phyloP scores from a whole-genome alignment of 2,113 vertebrate genomes.

The Ia io region DNA sequence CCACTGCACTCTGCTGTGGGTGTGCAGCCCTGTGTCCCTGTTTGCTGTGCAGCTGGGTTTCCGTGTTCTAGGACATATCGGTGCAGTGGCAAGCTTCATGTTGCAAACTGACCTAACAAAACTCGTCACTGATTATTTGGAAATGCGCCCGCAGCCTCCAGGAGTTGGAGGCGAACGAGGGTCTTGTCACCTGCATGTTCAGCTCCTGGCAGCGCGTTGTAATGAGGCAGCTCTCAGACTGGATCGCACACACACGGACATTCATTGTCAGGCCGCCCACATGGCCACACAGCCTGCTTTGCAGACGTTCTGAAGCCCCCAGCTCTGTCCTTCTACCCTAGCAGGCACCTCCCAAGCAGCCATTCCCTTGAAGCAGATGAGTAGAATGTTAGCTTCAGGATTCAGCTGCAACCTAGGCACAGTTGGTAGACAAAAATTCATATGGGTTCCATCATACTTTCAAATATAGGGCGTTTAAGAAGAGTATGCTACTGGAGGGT shows the following conservation, averaged over 20 bases:
- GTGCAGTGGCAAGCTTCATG: not conserved
- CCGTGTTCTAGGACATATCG: not conserved
- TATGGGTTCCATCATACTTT: not conserved
- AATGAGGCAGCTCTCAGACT: not conserved
- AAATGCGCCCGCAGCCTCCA: not conserved
- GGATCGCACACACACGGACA: not conserved
- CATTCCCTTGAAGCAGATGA: not conserved
- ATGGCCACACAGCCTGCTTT: not conserved
- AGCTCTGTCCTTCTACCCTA: not conserved
- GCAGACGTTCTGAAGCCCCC: not conserved
- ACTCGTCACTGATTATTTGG: not conserved
- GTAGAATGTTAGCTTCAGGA: not conserved
- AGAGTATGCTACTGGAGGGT: not conserved
- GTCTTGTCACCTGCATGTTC: not conserved
- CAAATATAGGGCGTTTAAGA: not conserved
- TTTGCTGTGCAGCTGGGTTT: not conserved
- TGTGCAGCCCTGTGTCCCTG: fast-evolving
- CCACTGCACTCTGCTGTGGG: not conserved
- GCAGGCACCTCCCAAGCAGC: not conserved
- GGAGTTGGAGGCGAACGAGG: not conserved
- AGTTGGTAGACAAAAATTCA: not conserved
- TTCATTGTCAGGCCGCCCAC: not conserved
- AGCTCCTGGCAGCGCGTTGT: not conserved
- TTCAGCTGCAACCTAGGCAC: not conserved
- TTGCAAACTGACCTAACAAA: not conserved